Base-by-base conservation (phyloP, 2,888 invertebrate species). In the Machimus atricapillus region DNA sequence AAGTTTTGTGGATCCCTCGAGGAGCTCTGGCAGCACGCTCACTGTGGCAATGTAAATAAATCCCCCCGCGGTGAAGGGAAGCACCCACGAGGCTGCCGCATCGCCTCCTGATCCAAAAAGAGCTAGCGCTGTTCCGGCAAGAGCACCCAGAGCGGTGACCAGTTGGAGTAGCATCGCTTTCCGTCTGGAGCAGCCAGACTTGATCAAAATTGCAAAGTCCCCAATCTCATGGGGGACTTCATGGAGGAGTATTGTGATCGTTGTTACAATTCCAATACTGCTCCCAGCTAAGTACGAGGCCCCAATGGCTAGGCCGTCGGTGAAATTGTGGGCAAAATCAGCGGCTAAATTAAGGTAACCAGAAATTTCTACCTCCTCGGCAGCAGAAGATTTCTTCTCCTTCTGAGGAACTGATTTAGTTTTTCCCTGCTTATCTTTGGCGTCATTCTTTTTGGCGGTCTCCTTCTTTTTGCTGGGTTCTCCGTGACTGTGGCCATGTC, bases 211-310 rank as follows among this genome's bases (percentile, higher is more conserved):
- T 16, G 99, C 99, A 94, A 98, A 99, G 93, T 99, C 99, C 58
- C 99, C 99, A 91, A 99, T 99, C 93, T 99, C 99, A 94, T 99
- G 99, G 52, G 99, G 99, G 89, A 99, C 97, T 94, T 99, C 99
- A 92, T 99, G 99, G 77, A 99, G 93, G 85, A 99, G 94, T 90
- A 99, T 99, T 1, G 99, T 99, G 56, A 98, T 93, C 37, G 99
- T 99, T 19, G 99, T 99, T 16, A 99, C 94, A 86, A 96, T 94
- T 40, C 98, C 98, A 90, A 97, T 94, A 90, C 94, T 96, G 90
- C 96, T 95, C 14, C 99, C 98, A 87, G 98, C 98, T 90, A 99
- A 94, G 92, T 96, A 99, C 1, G 99, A 99, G 1, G 99, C 99
- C 82, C 99, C 99, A 91, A 99, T 99, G 31, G 99, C 99, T 88